Conservation (phyloP, 2,113 vertebrate species). For the Apistogramma diplotaenia region DNA sequence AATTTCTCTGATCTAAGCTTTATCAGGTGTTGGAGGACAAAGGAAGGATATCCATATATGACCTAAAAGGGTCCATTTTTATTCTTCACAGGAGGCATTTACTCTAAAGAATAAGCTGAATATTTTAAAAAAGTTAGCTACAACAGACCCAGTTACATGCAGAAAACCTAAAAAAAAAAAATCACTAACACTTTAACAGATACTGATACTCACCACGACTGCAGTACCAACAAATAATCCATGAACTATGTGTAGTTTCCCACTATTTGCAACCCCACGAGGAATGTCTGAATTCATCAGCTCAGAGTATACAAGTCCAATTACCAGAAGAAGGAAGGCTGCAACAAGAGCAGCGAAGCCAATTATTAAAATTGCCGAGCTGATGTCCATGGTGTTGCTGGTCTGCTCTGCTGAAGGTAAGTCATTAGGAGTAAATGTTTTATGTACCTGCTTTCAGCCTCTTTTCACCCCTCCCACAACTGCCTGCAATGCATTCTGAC, state of each 20-base stretch:
- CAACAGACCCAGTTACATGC: not conserved
- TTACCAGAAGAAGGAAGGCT: conserved; percentile 75
- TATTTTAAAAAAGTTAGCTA: not conserved
- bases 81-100: not conserved
- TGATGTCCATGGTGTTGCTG: conserved; percentile 73
- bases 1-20: conserved; percentile 49
- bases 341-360: conserved; percentile 72
- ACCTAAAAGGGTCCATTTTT: not conserved
- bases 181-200: not conserved
- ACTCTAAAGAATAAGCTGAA: not conserved
- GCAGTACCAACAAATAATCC: conserved; percentile 68
- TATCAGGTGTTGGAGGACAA: conserved; percentile 52
- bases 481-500: conserved; percentile 20
- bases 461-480: conserved; percentile 21
- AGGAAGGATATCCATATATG: conserved; percentile 32
- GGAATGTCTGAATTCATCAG: conserved; percentile 82
- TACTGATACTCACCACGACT: conserved; percentile 76
- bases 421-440: conserved; percentile 54
- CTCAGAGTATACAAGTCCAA: conserved; percentile 79
- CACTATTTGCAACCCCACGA: conserved; percentile 68
- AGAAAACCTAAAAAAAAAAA: conserved; percentile 27
- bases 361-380: conserved; percentile 69
- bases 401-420: conserved; percentile 50
- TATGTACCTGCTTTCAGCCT: conserved; percentile 45
- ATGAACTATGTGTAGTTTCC: conserved; percentile 76